Base-by-base conservation (phyloP, 2,888 invertebrate species). In the Eumacrocentrus americanus region DNA sequence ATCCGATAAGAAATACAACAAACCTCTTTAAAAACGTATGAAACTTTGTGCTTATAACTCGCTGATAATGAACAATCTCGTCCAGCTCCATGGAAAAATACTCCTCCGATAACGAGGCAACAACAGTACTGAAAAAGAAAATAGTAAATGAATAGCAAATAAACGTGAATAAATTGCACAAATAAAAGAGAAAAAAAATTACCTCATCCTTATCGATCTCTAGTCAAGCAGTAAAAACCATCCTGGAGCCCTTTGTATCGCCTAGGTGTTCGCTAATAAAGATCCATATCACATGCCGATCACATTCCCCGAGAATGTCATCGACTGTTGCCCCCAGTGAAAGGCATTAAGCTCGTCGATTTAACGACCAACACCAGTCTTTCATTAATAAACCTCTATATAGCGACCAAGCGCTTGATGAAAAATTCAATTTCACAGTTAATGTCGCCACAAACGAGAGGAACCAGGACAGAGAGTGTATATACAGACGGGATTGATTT, bases 251-350 rank as follows among this genome's bases (percentile, higher is more conserved):
- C 22, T 48, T 48, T 61, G 22, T 61, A 60, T 42, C 59, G 46
- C 55, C 61, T 58, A 62, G 65, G 64, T 65, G 61, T 55, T 62
- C 58, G 58, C 63, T 65, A 67, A 67, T 67, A 65, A 67, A 67
- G 65, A 67, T 67, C 54, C 48, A 61, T 67, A 67, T 67, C 67
- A 61, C 60, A 67, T 65, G 62, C 67, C 67, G 64, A 61, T 62
- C 63, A 63, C 62, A 64, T 65, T 62, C 61, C 62, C 64, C 58
- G 40, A 59, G 62, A 65, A 65, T 62, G 55, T 65, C 63, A 61
- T 67, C 62, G 62, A 61, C 62, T 60, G 44, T 59, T 40, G 38
- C 57, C 48, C 14, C 60, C 60, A 54, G 35, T 52, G 37, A 34
- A 50, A 38, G 42, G 18, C 50, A 18, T 18, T 48, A 38, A 50